A percentile compares a stretch with the other conserved stretches of the same genome.
phyloP scores from a whole-genome alignment of 2,888 invertebrate species.

The Pyrgus malvae region DNA sequence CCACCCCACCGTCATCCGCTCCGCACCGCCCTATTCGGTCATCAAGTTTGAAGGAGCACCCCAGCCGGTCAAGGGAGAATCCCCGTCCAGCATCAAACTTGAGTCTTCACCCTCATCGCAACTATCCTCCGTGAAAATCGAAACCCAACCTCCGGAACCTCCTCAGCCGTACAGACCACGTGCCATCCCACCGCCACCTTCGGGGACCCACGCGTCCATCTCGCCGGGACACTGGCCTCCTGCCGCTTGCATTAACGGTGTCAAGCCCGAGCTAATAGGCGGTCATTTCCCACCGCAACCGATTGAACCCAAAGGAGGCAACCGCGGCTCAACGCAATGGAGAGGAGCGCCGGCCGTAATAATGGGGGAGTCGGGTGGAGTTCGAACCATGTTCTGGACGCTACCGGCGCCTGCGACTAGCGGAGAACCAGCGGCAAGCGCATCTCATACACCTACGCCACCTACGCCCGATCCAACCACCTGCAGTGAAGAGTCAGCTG shows the following conservation, averaged over 20 bases:
- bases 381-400: conserved; percentile 87
- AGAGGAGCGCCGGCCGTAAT: conserved; percentile 92
- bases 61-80: conserved; percentile 59
- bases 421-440: conserved; percentile 73
- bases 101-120: conserved; percentile 55
- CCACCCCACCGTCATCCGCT: conserved; percentile 80
- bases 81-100: conserved; percentile 54
- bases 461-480: conserved; percentile 76
- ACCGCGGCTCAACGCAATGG: conserved; percentile 69
- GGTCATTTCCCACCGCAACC: conserved; percentile 77
- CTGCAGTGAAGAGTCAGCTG: conserved; percentile 83
- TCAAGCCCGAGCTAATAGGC: conserved; percentile 91
- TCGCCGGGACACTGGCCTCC: conserved; percentile 80
- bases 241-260: conserved; percentile 87
- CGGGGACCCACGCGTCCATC: conserved; percentile 61
- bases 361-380: conserved; percentile 96
- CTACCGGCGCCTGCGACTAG: conserved; percentile 80
- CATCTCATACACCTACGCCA: conserved; percentile 81
- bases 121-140: conserved; percentile 75
- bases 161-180: conserved; percentile 67
- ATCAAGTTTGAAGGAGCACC: conserved; percentile 82
- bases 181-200: conserved; percentile 66
- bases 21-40: conserved; percentile 78
- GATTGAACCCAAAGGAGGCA: conserved; percentile 63
- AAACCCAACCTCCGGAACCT: conserved; percentile 54